Conservation (phyloP, 2,113 vertebrate species). For the Pangasianodon gigas region DNA sequence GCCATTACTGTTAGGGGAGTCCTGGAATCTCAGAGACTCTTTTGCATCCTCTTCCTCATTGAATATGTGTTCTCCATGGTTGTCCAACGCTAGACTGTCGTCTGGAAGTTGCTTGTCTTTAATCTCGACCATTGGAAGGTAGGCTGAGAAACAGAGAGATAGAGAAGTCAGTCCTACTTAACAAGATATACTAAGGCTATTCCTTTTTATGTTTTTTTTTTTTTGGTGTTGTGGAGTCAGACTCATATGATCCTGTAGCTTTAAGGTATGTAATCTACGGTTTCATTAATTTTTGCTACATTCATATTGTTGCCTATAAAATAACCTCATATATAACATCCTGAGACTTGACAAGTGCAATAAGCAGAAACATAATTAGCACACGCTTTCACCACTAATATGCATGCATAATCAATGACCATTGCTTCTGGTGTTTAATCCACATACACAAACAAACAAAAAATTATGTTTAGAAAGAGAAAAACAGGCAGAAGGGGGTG, state of each 20-base stretch:
- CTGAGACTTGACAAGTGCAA: slow-evolving; percentile 23
- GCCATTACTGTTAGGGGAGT: slow-evolving; percentile 91
- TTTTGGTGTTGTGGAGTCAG: neutral
- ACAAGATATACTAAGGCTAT: neutral
- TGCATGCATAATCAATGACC: slow-evolving; percentile 11
- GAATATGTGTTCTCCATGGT: slow-evolving; percentile 82
- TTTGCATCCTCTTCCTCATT: slow-evolving; percentile 82
- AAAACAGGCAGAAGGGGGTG: slow-evolving; percentile 6
- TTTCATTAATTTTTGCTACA: neutral
- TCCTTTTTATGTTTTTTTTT: neutral
- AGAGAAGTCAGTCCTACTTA: neutral
- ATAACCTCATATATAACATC: neutral
- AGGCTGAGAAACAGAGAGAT: slow-evolving; percentile 81
- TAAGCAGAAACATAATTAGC: slow-evolving; percentile 36
- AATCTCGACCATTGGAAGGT: slow-evolving; percentile 91
- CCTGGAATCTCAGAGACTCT: slow-evolving; percentile 87
- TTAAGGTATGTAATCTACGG: neutral
- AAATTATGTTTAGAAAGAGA: slow-evolving; percentile 1
- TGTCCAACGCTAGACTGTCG: slow-evolving; percentile 83
- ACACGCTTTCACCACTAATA: slow-evolving; percentile 27
- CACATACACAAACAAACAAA: slow-evolving; percentile 20
- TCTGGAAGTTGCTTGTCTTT: slow-evolving; percentile 86
- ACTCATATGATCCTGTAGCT: neutral
- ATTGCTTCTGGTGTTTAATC: slow-evolving; percentile 30
- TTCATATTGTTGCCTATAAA: slow-evolving; percentile 5